These are phyloP conservation scores for Otis tarda DNA, from an alignment of 2,113 vertebrate genomes.

Conservation along the genomic window DNA sequence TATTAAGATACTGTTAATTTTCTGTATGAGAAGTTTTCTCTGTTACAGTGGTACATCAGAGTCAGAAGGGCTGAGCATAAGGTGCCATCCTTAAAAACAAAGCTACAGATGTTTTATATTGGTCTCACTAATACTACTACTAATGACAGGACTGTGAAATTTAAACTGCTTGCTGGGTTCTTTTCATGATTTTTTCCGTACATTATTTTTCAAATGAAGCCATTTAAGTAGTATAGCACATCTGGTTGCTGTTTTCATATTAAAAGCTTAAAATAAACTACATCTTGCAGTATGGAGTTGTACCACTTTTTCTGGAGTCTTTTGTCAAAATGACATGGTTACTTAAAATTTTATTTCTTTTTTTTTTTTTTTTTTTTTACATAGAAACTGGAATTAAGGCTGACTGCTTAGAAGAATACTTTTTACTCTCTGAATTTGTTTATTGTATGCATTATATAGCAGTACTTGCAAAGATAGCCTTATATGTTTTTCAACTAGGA, in stretches of 20 bases:
- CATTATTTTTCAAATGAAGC: not conserved
- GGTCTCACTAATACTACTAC: not conserved
- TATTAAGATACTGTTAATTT: not conserved
- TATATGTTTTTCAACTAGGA: not conserved
- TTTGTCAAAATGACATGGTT: not conserved
- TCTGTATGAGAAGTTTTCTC: not conserved
- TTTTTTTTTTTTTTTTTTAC: not conserved
- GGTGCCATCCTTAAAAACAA: not conserved
- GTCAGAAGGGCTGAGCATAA: not conserved
- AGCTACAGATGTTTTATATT: not conserved
- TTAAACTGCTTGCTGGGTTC: not conserved
- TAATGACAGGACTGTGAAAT: not conserved
- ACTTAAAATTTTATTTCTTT: conserved; percentile 22
- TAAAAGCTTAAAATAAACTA: not conserved
- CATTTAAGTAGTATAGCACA: not conserved
- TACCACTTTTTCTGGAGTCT: not conserved
- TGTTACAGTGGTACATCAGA: not conserved
- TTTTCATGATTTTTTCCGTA: not conserved
- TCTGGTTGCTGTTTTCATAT: not conserved
- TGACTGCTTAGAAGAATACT: not conserved
- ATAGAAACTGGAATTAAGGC: not conserved
- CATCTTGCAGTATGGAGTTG: not conserved
- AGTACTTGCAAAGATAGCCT: not conserved
- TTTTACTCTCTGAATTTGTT: not conserved
- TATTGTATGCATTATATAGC: not conserved